A percentile compares a stretch with the other conserved stretches of the same genome.
Conservation (phyloP, 2,113 vertebrate species). For the Tragelaphus imberbis region DNA sequence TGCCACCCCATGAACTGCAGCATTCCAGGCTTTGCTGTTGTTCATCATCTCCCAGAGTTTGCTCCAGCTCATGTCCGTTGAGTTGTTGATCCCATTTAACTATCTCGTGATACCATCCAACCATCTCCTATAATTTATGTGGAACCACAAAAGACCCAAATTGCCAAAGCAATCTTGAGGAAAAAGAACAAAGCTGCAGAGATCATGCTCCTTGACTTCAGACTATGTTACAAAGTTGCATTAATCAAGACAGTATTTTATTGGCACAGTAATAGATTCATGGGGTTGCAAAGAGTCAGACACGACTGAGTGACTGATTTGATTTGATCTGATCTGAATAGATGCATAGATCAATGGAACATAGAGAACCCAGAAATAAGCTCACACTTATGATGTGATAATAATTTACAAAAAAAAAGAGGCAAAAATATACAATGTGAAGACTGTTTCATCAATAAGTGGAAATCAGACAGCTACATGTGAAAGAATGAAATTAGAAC, state of each 20-base stretch:
- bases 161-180: background rate
- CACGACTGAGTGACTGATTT: no score
- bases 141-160: background rate
- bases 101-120: no score
- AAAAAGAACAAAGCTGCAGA: background rate
- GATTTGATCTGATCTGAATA: background rate
- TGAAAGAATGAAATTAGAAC: background rate
- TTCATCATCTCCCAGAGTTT: no score
- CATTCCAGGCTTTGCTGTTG: no score
- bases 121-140: background rate
- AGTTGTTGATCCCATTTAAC: no score
- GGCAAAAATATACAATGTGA: background rate
- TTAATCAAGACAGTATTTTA: background rate
- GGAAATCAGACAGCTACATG: background rate
- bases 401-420: background rate
- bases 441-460: background rate
- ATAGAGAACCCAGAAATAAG: background rate
- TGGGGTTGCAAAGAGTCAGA: no score
- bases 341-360: background rate
- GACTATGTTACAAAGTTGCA: background rate
- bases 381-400: background rate
- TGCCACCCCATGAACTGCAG: no score
- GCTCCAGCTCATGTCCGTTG: no score
- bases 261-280: background rate
- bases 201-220: background rate